Conservation (phyloP, 1,140 invertebrate genomes). For the Leguminivora glycinivorella region DNA sequence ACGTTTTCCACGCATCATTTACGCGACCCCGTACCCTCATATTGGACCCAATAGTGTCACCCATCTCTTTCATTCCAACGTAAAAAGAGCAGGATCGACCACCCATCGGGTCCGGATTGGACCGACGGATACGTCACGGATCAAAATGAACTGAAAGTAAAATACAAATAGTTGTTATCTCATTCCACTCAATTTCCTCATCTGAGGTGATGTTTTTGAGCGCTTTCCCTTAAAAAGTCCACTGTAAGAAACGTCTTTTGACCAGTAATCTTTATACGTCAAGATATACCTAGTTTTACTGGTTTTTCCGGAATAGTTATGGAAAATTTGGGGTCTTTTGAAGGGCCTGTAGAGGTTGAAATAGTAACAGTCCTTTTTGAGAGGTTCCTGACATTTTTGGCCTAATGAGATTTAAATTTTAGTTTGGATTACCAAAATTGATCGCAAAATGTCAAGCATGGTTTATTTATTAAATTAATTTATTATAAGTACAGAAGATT, state of each 20-base stretch:
- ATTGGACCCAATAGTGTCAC: not conserved
- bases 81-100: not conserved
- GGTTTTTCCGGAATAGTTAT: not conserved
- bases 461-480: no score
- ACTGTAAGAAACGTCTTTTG: not conserved
- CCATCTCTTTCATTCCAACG: not conserved
- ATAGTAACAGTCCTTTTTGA: not conserved
- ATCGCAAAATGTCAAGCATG: not conserved
- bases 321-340: not conserved
- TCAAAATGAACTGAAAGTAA: constrained; percentile 24
- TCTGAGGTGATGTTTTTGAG: not conserved
- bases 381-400: not conserved
- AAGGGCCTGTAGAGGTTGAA: not conserved
- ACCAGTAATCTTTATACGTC: not conserved
- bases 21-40: not conserved
- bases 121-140: not conserved
- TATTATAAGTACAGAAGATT: no score
- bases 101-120: not conserved
- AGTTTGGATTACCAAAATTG: not conserved
- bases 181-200: constrained; percentile 25
- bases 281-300: not conserved
- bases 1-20: constrained; percentile 6
- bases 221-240: not conserved
- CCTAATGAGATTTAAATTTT: not conserved
- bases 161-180: constrained; percentile 22